Base-by-base conservation (phyloP, 92 coral and sea anemone genomes). In the Chrysogorgia sp. region DNA sequence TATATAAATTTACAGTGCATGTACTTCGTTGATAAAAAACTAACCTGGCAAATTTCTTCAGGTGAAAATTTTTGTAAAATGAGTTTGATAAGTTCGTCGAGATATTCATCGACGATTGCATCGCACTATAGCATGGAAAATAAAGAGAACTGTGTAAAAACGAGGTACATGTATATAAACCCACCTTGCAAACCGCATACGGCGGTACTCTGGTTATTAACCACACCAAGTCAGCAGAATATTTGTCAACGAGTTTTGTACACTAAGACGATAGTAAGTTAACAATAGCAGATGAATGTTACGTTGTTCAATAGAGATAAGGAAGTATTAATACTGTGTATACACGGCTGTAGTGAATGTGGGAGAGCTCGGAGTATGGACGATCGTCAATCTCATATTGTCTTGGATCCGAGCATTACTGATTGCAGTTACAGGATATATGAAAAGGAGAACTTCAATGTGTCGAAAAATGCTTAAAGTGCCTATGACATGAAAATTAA, bases 131-230 rank as follows among this genome's bases (percentile, higher is more conserved):
- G 23, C 24, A 53, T 17, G 77, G 58, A 71, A 26, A 31, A 71
- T 35, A 22, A 13, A 21, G 32, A 30, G 34, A 9, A 24, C 2
- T 45, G 31, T 10, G 40, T 25, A 13, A 35, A 28, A 2, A 25
- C 22, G 52, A 26, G 26, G 7, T 10, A 33, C 4, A 28, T 2
- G 23, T 59, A 59, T 15, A 15, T 47, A 6, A n/a, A 45, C 78
- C 48, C 47, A 71, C 78, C 78, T 55, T 50, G 78, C 78, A 71
- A 24, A 28, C 78, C 48, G 78, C 63, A 58, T 53, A 71, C 1
- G 78, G 78, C 24, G 78, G 63, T 9, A 71, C 56, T 58, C 34
- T 31, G 8, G 78, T 49, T 24, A 71, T 34, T 6, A 71, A 52
- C 78, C 78, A 71, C 23, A 71, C 26, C 34, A 71, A 40, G 78